A percentile compares a stretch with the other conserved stretches of the same genome.
phyloP scores from a whole-genome alignment of 2,888 invertebrate species.

The Chymomyza amoena region DNA sequence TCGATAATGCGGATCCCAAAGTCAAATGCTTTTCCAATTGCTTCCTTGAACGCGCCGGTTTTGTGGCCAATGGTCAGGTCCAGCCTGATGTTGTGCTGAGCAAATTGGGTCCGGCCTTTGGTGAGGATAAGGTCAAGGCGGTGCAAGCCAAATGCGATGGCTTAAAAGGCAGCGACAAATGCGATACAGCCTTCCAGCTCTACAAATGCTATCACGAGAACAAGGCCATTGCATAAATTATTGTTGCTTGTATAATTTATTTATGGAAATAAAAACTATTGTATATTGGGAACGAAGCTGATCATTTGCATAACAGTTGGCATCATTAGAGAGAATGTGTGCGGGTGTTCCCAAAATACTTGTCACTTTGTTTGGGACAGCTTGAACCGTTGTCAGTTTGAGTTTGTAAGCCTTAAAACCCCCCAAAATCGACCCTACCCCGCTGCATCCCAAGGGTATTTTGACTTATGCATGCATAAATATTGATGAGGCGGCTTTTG shows the following conservation, averaged over 20 bases:
- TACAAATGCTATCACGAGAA: slow-evolving; percentile 58
- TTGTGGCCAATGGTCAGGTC: slow-evolving; percentile 61
- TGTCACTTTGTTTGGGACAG: not conserved
- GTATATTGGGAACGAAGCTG: slow-evolving; percentile 4
- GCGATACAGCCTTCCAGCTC: slow-evolving; percentile 67
- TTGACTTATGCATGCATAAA: slow-evolving; percentile 65
- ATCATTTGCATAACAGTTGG: slow-evolving; percentile 67
- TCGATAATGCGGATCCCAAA: slow-evolving; percentile 38
- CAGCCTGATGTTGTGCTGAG: slow-evolving; percentile 44
- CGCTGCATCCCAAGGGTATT: slow-evolving; percentile 58
- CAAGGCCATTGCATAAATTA: slow-evolving; percentile 36
- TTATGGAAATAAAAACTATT: not conserved
- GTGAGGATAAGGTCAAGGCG: slow-evolving; percentile 53
- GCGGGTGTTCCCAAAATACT: slow-evolving; percentile 2
- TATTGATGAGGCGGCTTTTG: slow-evolving; percentile 59
- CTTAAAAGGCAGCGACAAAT: slow-evolving; percentile 55
- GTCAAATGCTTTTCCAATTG: slow-evolving; percentile 74
- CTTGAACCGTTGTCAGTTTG: slow-evolving; percentile 51
- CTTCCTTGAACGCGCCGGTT: slow-evolving; percentile 71
- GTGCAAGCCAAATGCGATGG: slow-evolving; percentile 56
- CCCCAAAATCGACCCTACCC: slow-evolving; percentile 31
- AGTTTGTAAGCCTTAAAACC: not conserved
- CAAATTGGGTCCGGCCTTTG: slow-evolving; percentile 51
- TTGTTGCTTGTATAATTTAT: not conserved
- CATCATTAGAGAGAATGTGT: slow-evolving; percentile 47